Conservation (phyloP, 2,113 vertebrate genomes). For the Actinemys pallida region DNA sequence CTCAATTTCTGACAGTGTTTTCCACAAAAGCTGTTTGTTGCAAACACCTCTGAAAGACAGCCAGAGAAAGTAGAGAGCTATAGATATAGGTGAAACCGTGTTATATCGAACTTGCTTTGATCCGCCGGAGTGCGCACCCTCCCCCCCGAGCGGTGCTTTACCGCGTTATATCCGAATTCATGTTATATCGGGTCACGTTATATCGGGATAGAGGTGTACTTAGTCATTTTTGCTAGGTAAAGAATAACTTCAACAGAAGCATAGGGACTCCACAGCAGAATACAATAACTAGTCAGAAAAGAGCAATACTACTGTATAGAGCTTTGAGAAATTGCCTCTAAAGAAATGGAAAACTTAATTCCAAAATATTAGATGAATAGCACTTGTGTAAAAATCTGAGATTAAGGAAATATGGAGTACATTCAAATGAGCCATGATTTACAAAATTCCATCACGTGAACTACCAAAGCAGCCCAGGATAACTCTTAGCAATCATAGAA, state of each 20-base stretch:
- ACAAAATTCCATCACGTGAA: constrained; percentile 25
- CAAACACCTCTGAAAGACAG: not conserved
- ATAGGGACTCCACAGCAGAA: not conserved
- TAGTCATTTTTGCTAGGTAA: not conserved
- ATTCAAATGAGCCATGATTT: constrained; percentile 16
- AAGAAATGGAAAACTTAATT: constrained; percentile 9
- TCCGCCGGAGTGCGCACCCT: too few relatives aligned
- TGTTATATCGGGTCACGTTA: too few relatives aligned
- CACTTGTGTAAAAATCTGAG: not conserved
- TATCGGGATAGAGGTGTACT: too few relatives aligned
- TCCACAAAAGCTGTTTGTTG: not conserved
- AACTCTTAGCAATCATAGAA: constrained; percentile 47
- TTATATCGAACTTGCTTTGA: too few relatives aligned
- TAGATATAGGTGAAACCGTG: too few relatives aligned
- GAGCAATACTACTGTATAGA: not conserved
- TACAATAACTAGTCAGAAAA: not conserved
- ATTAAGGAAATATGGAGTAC: not conserved
- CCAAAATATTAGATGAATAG: not conserved
- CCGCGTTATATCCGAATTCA: too few relatives aligned
- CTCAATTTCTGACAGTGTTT: not conserved
- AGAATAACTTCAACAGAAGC: not conserved
- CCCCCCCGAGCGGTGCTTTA: too few relatives aligned
- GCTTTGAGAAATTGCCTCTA: not conserved
- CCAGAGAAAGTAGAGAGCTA: not conserved
- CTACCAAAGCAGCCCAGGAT: constrained; percentile 41